These are phyloP conservation scores for Dreissena polymorpha DNA, from an alignment of 1,140 invertebrate genomes.

Conservation along the genomic window DNA sequence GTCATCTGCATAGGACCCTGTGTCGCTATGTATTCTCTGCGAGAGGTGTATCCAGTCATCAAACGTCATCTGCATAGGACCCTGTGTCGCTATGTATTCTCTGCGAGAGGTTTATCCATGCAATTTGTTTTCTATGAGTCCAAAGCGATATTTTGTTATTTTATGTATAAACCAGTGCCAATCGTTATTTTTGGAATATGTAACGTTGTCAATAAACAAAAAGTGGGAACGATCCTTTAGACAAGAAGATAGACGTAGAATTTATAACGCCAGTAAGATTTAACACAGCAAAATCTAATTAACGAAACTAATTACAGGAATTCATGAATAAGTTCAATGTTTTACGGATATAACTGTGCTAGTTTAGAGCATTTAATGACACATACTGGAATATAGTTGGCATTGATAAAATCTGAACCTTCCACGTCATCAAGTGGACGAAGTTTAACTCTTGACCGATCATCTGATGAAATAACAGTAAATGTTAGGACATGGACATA, in stretches of 20 bases:
- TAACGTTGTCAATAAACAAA: no score
- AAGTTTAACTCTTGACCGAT: constrained; percentile 94
- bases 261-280: no score
- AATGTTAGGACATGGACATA: not conserved
- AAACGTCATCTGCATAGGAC: constrained; percentile 86
- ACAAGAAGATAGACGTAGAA: no score
- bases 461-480: constrained; percentile 84
- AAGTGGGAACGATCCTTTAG: no score
- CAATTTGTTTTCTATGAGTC: not conserved
- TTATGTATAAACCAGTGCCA: no score
- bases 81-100: constrained; percentile 87
- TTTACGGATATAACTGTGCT: no score
- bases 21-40: constrained; percentile 84
- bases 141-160: not conserved
- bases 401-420: constrained; percentile 79
- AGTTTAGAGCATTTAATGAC: no score
- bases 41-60: constrained; percentile 80
- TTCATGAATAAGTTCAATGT: no score
- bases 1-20: constrained; percentile 88
- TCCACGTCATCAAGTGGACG: constrained; percentile 85
- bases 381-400: constrained; percentile 72
- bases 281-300: no score
- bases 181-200: no score
- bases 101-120: constrained; percentile 54
- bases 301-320: no score